These are phyloP conservation scores for Pelvicachromis taeniatus DNA, from an alignment of 2,113 vertebrate genomes.

Conservation along the genomic window DNA sequence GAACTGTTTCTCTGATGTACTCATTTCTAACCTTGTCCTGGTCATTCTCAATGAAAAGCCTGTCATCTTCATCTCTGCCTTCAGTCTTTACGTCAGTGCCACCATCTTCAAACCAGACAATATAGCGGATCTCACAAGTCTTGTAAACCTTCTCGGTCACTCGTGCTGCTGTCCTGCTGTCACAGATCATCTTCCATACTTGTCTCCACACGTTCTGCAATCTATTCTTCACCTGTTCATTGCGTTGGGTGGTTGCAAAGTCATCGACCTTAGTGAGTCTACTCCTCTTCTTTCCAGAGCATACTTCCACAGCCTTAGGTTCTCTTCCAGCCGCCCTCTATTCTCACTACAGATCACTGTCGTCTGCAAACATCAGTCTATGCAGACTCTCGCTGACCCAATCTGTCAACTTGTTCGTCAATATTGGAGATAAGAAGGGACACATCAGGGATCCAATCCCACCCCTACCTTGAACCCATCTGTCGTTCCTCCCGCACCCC, in stretches of 20 bases:
- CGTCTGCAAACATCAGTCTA: background rate
- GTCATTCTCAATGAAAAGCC: background rate
- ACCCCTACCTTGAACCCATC: no score
- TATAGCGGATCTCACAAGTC: background rate
- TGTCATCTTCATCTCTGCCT: background rate
- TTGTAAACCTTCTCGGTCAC: background rate
- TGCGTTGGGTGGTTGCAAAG: background rate
- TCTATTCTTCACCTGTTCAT: background rate
- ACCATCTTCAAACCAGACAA: background rate
- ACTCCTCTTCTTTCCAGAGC: fast-evolving
- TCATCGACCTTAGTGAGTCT: background rate
- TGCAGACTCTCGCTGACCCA: background rate
- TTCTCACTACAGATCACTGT: background rate
- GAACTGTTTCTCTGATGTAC: background rate
- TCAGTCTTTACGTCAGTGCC: background rate
- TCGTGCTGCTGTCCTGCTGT: no score
- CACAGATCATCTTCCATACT: no score
- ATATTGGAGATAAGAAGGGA: background rate
- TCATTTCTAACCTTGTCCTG: background rate
- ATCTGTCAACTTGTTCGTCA: background rate
- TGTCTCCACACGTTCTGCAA: background rate
- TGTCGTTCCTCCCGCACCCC: no score
- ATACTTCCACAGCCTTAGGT: background rate
- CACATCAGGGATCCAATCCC: background rate
- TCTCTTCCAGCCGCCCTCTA: fast-evolving